Percentiles rank a stretch among this genome's conserved stretches.
phyloP scores from a whole-genome alignment of 2,113 vertebrate genomes.

The Nycticebus coucang region DNA sequence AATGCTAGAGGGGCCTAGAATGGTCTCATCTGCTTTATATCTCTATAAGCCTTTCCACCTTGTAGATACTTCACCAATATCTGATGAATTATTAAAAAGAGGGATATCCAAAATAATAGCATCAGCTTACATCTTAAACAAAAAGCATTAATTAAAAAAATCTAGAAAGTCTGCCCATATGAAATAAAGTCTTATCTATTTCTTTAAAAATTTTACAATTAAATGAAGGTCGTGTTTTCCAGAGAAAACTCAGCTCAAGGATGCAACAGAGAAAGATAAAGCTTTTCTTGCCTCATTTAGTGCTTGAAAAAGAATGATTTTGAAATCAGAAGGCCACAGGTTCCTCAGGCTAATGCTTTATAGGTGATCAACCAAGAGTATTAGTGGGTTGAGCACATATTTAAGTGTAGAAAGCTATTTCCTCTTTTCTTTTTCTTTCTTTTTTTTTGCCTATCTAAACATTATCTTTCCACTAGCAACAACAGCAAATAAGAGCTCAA shows the following conservation, averaged over 20 bases:
- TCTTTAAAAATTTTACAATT: not conserved
- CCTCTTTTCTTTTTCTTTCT: not conserved
- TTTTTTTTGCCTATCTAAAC: not conserved
- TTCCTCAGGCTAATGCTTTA: not conserved
- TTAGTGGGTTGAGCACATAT: not conserved
- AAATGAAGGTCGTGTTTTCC: not conserved
- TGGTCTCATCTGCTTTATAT: not conserved
- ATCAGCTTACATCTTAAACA: not conserved
- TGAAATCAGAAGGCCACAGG: too few species aligned
- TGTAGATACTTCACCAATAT: not conserved
- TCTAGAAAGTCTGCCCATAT: not conserved
- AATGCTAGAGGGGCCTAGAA: not conserved
- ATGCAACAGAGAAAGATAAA: too few species aligned
- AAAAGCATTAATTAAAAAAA: not conserved
- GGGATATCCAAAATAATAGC: not conserved
- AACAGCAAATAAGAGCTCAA: not conserved
- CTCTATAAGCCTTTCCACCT: not conserved
- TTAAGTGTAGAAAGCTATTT: not conserved
- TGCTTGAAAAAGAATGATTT: too few species aligned
- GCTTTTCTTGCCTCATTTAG: too few species aligned
- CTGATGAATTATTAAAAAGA: not conserved
- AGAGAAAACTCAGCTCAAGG: not conserved
- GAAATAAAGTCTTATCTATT: not conserved
- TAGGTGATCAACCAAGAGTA: rapidly evolving
- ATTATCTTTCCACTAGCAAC: not conserved